Evolutionary conservation across 2,797 vertebrate species (phyloP), one percentile per base, ranked within the genome.

Genomic region (Diglossa cyanea): DNA sequence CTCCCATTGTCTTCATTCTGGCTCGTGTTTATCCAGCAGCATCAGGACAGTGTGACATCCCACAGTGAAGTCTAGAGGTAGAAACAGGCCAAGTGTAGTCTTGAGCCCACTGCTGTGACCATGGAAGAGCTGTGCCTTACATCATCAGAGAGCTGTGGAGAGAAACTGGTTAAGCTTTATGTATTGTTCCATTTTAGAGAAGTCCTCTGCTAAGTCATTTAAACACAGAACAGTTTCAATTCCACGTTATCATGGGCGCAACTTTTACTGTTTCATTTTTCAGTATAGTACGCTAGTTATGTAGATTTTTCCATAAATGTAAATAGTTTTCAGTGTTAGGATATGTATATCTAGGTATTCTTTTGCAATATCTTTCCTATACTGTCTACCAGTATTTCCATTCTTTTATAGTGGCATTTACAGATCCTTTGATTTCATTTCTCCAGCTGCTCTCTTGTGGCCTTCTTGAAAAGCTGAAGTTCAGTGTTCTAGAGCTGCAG

Each of bases 391-490:
- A 45, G 16, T 58, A 77, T 60, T 85, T 85, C 42, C 61, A 13
- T 75, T 83, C 17, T 68, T 92, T 72, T 55, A 16, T 83, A 81
- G 47, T 75, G 31, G 62, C 26, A 53, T 73, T 96, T 88, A 86
- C 37, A 74, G 21, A 37, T 24, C 28, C 88, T 95, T 86, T 86
- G 24, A 94, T 95, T 95, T 96, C 8, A 70, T 96, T 61, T 95
- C 93, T 98, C 54, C 94, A 99, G 99, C 98, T 99, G 75, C 98
- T 99, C 79, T 99, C 99, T 67, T 99, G 99, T 87, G 99, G 99
- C 78, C 99, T 99, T 88, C 98, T 99, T 90, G 99, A 99, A 90
- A 99, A 99, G 97, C 98, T 99, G 97, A 99, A 99, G 97, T 99
- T 99, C 98, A 99, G 99, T 93, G 99, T 99, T 9, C 96, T 99